Conservation (phyloP, 2,797 vertebrate genomes). For the Bryconaethiops microstoma region DNA sequence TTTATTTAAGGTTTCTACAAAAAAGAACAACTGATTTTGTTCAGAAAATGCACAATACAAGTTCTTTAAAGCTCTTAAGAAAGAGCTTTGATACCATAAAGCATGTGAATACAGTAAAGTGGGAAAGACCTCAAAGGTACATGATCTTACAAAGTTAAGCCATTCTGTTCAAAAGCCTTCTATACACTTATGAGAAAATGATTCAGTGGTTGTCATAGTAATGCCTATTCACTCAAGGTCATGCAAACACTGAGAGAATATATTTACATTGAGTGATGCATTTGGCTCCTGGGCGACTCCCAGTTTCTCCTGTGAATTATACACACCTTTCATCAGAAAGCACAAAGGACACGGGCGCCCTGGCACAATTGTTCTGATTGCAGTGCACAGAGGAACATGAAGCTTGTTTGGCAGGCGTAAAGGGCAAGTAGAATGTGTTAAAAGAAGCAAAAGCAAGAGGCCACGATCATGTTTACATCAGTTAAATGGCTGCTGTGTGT, state of each 20-base stretch:
- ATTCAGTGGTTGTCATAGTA: conserved; percentile 4
- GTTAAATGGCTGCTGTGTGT: conserved; percentile 34
- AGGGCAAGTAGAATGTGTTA: conserved; percentile 29
- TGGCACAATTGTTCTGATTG: conserved; percentile 20
- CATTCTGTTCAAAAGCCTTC: neutral
- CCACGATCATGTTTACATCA: conserved; percentile 46
- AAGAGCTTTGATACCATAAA: conserved; percentile 13
- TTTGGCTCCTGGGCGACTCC: neutral
- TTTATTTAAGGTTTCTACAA: neutral
- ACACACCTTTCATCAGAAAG: conserved; percentile 39
- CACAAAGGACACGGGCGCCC: conserved; percentile 18
- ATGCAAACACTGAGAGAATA: conserved; percentile 4
- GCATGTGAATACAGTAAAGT: conserved; percentile 10
- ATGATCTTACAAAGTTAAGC: neutral
- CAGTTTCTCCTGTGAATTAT: neutral
- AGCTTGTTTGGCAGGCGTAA: conserved; percentile 11
- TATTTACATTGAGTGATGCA: neutral
- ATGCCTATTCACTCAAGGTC: conserved; percentile 20
- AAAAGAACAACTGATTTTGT: no score
- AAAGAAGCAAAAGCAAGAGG: conserved; percentile 25
- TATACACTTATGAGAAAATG: neutral
- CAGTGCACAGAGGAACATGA: conserved; percentile 25
- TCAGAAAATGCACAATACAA: no score
- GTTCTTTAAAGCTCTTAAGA: no score
- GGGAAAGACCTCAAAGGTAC: neutral